phyloP scores from a whole-genome alignment of 2,888 invertebrate genomes.

The Byasa hedistus region DNA sequence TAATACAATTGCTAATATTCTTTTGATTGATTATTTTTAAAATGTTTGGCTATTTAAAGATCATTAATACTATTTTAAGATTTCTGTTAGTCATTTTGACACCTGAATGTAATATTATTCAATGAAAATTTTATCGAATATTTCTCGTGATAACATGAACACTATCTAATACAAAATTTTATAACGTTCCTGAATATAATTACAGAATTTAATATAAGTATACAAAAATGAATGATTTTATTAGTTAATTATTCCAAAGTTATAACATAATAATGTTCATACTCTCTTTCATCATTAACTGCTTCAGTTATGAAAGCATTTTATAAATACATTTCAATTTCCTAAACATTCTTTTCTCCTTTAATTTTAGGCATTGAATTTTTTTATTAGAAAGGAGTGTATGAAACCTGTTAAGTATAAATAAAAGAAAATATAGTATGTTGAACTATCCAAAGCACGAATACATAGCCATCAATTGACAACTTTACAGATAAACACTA shows the following conservation, averaged over 20 bases:
- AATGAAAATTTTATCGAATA: background rate
- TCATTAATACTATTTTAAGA: too few species aligned
- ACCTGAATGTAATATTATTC: too few species aligned
- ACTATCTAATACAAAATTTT: background rate
- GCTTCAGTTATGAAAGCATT: background rate
- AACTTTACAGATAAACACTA: background rate
- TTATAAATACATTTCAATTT: too few species aligned
- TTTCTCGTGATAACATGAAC: background rate
- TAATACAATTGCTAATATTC: too few species aligned
- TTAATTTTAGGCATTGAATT: background rate
- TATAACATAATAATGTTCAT: too few species aligned
- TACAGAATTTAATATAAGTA: background rate
- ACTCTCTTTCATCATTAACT: background rate
- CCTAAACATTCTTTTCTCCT: background rate
- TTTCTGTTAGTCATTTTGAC: too few species aligned
- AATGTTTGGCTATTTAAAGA: too few species aligned
- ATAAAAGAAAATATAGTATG: background rate
- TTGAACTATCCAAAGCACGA: background rate
- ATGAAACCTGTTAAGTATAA: too few species aligned
- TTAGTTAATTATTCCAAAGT: too few species aligned
- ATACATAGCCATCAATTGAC: background rate
- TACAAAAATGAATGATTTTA: too few species aligned
- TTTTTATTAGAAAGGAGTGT: background rate
- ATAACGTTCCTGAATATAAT: background rate
- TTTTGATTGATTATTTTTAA: too few species aligned